Conservation (phyloP, 2,113 vertebrate genomes). For the Urocynchramus pylzowi region DNA sequence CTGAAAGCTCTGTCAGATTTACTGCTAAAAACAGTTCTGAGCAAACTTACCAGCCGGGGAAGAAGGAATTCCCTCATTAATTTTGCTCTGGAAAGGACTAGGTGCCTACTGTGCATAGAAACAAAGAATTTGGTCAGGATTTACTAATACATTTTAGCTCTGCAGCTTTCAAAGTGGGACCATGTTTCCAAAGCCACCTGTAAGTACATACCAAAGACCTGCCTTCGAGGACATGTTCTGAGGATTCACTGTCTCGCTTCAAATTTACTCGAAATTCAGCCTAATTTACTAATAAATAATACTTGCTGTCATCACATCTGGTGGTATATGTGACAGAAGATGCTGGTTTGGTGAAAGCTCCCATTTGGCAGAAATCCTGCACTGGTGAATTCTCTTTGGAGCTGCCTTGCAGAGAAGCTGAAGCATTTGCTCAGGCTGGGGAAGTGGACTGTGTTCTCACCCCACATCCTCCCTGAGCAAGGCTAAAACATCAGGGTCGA, state of each 20-base stretch:
- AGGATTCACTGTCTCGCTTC: not conserved
- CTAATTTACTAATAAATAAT: not conserved
- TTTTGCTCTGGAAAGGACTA: not conserved
- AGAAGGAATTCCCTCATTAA: not conserved
- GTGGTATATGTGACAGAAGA: not conserved
- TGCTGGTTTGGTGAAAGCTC: not conserved
- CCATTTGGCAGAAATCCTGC: not conserved
- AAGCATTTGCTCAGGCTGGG: not conserved
- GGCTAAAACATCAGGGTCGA: not conserved
- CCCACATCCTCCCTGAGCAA: not conserved
- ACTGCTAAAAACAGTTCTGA: not conserved
- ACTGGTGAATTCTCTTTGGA: not conserved
- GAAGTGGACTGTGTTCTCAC: not conserved
- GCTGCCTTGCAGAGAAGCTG: not conserved
- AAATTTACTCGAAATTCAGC: not conserved
- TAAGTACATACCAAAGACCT: not conserved
- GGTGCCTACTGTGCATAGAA: not conserved
- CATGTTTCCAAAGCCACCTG: not conserved
- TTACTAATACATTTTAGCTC: not conserved
- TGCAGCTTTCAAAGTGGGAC: not conserved
- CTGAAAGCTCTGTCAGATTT: not conserved
- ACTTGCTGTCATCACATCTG: not conserved
- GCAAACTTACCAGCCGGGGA: not conserved
- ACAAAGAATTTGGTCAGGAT: not conserved
- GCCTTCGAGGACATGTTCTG: fast-evolving